Evolutionary conservation across 2,113 vertebrate species (phyloP).

Genomic region (Platysternon megacephalum): DNA sequence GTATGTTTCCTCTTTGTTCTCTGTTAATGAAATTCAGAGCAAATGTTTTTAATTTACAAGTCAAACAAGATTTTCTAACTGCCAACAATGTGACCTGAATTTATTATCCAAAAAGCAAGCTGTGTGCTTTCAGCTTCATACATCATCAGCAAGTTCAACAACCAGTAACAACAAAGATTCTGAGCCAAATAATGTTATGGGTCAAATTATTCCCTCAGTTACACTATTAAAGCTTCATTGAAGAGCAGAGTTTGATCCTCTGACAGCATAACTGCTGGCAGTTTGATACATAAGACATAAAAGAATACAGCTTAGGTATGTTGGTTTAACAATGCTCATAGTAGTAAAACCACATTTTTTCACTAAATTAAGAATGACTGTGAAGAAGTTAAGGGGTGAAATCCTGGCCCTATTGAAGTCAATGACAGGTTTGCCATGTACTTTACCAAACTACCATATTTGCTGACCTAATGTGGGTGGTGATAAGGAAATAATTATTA

Average conservation of each 20-base stretch:
- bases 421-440: neutral
- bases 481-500: neutral
- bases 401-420: neutral
- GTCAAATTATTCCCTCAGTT: neutral
- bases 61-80: neutral
- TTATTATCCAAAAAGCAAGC: neutral
- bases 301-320: neutral
- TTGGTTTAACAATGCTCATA: neutral
- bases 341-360: neutral
- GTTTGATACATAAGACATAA: neutral
- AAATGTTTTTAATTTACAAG: neutral
- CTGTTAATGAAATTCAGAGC: neutral
- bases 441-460: neutral
- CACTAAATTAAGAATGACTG: neutral
- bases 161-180: neutral
- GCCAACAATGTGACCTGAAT: neutral
- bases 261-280: neutral
- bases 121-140: neutral
- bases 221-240: neutral
- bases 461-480: neutral
- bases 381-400: neutral
- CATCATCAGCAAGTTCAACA: neutral
- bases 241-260: neutral
- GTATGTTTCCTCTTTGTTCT: neutral
- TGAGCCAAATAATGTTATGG: fast-evolving